These are phyloP conservation scores for Hipparchia sbordonii DNA, from an alignment of 2,888 invertebrate species.

Conservation along the genomic window DNA sequence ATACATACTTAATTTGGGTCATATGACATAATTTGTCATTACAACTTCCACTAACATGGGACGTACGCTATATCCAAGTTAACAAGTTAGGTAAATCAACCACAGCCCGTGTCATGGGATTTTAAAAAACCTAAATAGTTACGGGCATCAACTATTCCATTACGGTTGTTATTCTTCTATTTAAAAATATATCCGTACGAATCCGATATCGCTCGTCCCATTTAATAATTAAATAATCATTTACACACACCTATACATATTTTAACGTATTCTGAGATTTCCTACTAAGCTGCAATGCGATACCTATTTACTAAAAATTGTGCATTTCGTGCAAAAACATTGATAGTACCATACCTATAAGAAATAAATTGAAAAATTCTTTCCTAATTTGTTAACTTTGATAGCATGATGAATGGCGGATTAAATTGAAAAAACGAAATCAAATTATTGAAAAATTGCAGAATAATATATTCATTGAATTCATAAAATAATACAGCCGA, in stretches of 20 bases:
- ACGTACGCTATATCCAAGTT: too few species aligned
- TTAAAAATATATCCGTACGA: neutral
- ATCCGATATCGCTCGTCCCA: slow-evolving; percentile 20
- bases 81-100: too few species aligned
- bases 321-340: neutral
- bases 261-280: neutral
- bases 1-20: too few species aligned
- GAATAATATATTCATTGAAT: neutral
- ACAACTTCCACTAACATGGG: too few species aligned
- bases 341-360: neutral
- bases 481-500: slow-evolving; percentile 7
- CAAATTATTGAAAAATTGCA: neutral
- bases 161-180: too few species aligned
- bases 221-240: slow-evolving; percentile 12
- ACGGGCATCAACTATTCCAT: too few species aligned
- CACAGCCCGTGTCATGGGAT: too few species aligned
- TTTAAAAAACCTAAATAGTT: too few species aligned
- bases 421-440: neutral
- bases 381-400: neutral
- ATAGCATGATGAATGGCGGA: neutral
- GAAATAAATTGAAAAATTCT: slow-evolving; percentile 3
- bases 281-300: neutral
- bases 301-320: too few species aligned
- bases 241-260: too few species aligned
- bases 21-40: too few species aligned